Conservation (phyloP, 2,797 vertebrate species). For the Nasua narica region DNA sequence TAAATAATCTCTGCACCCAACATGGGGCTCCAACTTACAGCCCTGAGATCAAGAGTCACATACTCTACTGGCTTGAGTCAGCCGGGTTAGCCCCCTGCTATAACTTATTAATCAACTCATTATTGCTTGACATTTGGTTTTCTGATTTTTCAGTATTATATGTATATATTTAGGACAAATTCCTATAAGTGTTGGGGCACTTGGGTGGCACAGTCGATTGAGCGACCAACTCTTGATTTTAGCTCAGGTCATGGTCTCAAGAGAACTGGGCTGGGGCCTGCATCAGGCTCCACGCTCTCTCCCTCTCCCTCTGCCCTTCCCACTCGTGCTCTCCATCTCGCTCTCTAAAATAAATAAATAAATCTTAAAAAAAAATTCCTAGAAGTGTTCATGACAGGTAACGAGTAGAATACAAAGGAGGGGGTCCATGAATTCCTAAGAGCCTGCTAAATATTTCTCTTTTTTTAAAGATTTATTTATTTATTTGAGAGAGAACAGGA, state of each 20-base stretch:
- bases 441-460: not conserved
- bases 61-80: not conserved
- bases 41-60: not conserved
- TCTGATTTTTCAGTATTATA: not conserved
- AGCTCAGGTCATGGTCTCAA: not conserved
- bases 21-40: not conserved
- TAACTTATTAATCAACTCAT: not conserved
- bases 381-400: not conserved
- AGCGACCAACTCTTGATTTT: not conserved
- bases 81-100: not conserved
- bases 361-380: not conserved
- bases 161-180: not conserved
- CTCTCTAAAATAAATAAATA: not conserved
- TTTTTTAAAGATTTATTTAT: not conserved
- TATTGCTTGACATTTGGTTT: not conserved
- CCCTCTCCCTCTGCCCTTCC: not conserved
- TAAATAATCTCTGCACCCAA: not conserved
- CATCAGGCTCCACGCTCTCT: not conserved
- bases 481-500: not conserved
- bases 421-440: not conserved
- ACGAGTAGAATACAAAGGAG: too few species aligned
- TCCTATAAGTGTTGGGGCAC: not conserved
- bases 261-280: not conserved
- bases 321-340: not conserved
- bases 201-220: not conserved